Percentiles rank a stretch among this genome's conserved stretches.
Evolutionary conservation across 2,797 vertebrate genomes (phyloP).

Genomic region (Poecilia velifera): DNA sequence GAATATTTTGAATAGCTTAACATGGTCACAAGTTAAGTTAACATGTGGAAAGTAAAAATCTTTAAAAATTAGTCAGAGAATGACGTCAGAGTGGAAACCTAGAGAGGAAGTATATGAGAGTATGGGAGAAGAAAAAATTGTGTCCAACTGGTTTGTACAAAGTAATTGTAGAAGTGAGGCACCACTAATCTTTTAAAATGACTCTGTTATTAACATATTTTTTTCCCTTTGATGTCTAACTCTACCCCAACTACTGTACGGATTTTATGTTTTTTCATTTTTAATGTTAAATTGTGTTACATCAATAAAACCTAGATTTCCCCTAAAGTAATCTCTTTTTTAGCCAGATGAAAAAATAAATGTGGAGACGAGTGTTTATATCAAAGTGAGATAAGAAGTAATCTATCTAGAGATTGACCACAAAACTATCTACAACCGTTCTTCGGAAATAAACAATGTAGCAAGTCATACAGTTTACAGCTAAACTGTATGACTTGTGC

Average conservation of each 20-base stretch:
- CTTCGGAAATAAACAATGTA: background rate
- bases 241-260: background rate
- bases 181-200: background rate
- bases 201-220: background rate
- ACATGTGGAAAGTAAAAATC: background rate
- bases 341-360: background rate
- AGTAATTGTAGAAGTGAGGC: background rate
- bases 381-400: background rate
- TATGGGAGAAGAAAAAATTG: background rate
- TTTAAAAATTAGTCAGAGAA: background rate
- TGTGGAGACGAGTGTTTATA: background rate
- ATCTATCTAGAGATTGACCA: background rate
- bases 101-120: too few relatives aligned
- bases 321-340: background rate
- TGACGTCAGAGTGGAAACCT: background rate
- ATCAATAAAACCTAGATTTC: background rate
- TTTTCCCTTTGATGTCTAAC: background rate
- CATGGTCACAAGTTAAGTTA: background rate
- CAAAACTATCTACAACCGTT: background rate
- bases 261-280: too few relatives aligned
- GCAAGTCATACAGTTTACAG: background rate
- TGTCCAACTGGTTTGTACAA: background rate
- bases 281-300: background rate
- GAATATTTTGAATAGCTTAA: background rate
- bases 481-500: background rate